Evolutionary conservation across 2,888 invertebrate genomes (phyloP), one percentile per base, ranked within the genome.

Genomic region (Serrognathus titanus): DNA sequence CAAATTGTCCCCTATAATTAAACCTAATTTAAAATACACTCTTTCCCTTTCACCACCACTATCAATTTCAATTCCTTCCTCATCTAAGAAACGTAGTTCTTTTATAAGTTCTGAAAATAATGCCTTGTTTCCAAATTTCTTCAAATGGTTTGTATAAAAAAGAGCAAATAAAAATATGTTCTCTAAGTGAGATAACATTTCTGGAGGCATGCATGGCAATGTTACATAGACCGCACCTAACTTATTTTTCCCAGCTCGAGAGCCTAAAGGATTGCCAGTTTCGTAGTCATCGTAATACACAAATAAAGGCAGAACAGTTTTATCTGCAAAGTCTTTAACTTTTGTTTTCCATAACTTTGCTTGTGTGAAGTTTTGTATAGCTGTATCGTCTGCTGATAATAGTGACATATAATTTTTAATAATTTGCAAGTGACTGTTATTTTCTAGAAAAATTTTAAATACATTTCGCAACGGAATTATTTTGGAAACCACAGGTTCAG

Each of bases 271-370:
- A 51, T 66, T 67, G 20, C 63, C 63, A 20, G 37, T 53, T 50
- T 68, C 65, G 47, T 59, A 63, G n/a, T 66, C 65, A 57, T 67
- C 66, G 50, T 57, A 67, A 51, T 59, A 66, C 41, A 67, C 43
- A 41, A 58, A 53, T 20, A 60, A 38, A 5, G 60, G 62, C 13
- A 63, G 36, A 50, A 63, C 58, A 16, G 58, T 51, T 40, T 57
- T 54, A 51, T 55, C 13, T 49, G n/a, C n/a, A n/a, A n/a, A n/a
- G n/a, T n/a, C n/a, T n/a, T n/a, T n/a, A n/a, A n/a, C n/a, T n/a
- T n/a, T n/a, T n/a, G n/a, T n/a, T n/a, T n/a, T n/a, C n/a, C n/a
- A n/a, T n/a, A n/a, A n/a, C n/a, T n/a, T n/a, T n/a, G n/a, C n/a
- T n/a, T n/a, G n/a, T n/a, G n/a, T n/a, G n/a, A n/a, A n/a, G n/a